Evolutionary conservation across 1,140 invertebrate genomes (phyloP).

Genomic region (Matsumurasca onukii): DNA sequence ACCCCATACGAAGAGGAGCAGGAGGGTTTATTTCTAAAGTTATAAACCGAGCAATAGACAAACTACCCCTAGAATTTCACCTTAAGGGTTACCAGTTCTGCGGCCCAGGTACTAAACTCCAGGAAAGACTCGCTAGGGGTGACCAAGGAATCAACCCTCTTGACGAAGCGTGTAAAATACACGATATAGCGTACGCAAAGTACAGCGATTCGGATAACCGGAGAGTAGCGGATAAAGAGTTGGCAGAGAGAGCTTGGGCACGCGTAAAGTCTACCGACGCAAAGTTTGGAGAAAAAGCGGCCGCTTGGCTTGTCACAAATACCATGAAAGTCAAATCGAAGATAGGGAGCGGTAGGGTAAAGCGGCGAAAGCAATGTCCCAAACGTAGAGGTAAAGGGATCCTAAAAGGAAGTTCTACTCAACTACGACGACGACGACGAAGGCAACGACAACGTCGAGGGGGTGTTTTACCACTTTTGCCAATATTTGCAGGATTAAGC

Average conservation of each 20-base stretch:
- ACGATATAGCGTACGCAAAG: slow-evolving; percentile 36
- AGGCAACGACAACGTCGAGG: no score
- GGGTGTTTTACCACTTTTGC: background rate
- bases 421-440: slow-evolving; percentile 35
- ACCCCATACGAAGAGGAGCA: background rate
- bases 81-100: slow-evolving; percentile 43
- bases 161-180: slow-evolving; percentile 43
- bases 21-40: slow-evolving; percentile 25
- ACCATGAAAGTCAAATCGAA: slow-evolving; percentile 43
- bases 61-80: slow-evolving; percentile 42
- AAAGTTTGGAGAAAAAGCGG: slow-evolving; percentile 41
- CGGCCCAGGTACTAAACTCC: slow-evolving; percentile 42
- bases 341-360: slow-evolving; percentile 40
- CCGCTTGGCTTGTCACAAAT: slow-evolving; percentile 39
- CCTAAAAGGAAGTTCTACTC: background rate
- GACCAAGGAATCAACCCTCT: slow-evolving; percentile 45
- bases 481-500: background rate
- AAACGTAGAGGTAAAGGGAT: background rate
- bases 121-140: slow-evolving; percentile 40
- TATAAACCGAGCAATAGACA: slow-evolving; percentile 39
- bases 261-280: slow-evolving; percentile 45
- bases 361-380: background rate
- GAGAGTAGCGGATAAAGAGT: slow-evolving; percentile 44
- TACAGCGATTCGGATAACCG: background rate
- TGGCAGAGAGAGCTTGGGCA: slow-evolving; percentile 46